phyloP scores from a whole-genome alignment of 2,113 vertebrate species.

The Rana temporaria region DNA sequence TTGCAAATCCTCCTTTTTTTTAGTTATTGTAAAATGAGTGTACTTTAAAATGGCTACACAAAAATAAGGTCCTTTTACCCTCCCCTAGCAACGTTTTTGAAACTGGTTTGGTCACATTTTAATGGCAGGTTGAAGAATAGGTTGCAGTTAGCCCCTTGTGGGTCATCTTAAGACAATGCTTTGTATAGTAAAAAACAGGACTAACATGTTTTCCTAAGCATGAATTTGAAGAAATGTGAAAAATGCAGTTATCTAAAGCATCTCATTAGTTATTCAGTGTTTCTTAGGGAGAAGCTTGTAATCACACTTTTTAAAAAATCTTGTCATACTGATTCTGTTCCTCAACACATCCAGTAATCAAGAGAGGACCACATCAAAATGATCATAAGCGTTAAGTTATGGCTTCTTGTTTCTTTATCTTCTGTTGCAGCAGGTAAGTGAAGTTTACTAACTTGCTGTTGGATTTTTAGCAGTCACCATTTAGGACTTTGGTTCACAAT shows the following conservation, averaged over 20 bases:
- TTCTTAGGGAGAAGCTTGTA: background rate
- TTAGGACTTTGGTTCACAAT: no score
- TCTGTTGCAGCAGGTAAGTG: slow-evolving; percentile 17
- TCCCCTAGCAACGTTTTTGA: no score
- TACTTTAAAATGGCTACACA: no score
- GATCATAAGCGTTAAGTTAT: background rate
- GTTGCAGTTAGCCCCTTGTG: background rate
- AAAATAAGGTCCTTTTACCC: no score
- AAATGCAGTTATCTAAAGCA: slow-evolving; percentile 29
- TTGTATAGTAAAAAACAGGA: slow-evolving; percentile 9
- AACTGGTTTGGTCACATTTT: slow-evolving; percentile 31
- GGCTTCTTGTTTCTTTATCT: slow-evolving; percentile 6
- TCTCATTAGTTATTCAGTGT: background rate
- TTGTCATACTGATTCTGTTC: background rate
- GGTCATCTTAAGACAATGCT: background rate
- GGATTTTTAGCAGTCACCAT: no score
- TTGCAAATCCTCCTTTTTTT: no score
- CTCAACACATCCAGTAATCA: background rate
- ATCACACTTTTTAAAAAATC: background rate
- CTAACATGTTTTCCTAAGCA: slow-evolving; percentile 7
- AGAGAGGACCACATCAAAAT: background rate
- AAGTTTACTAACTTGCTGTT: background rate
- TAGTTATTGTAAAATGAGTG: no score
- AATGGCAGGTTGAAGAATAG: background rate
- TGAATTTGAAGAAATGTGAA: slow-evolving; percentile 34